phyloP scores from a whole-genome alignment of 2,113 vertebrate genomes.

The Dasyprocta punctata region DNA sequence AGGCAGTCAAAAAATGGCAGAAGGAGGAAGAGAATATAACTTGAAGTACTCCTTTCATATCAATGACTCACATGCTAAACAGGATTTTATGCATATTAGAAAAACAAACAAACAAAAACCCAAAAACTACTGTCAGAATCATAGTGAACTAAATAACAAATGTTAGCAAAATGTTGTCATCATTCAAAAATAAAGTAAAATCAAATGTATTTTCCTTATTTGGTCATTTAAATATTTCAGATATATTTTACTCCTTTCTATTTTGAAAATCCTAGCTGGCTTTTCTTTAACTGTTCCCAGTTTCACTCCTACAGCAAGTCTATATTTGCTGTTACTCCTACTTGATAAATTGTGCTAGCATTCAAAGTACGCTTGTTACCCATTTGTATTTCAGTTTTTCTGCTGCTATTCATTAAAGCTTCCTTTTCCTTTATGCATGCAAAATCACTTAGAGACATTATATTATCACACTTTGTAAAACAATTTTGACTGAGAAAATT shows the following conservation, averaged over 20 bases:
- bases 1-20: not conserved
- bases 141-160: conserved; percentile 14
- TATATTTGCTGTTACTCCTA: conserved; percentile 78
- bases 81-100: not conserved
- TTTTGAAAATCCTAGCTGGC: conserved; percentile 57
- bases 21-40: not conserved
- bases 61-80: not conserved
- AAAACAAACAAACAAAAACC: not conserved
- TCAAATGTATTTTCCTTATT: conserved; percentile 27
- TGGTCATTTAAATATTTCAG: conserved; percentile 55
- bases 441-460: not conserved
- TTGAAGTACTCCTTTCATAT: conserved; percentile 22
- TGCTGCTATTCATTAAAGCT: conserved; percentile 39
- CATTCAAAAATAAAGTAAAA: conserved; percentile 53
- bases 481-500: not conserved
- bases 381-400: conserved; percentile 25
- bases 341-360: conserved; percentile 57
- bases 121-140: not conserved
- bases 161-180: conserved; percentile 42
- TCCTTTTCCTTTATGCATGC: not conserved
- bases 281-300: conserved; percentile 67
- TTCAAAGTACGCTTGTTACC: conserved; percentile 1
- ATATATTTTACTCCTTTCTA: conserved; percentile 55
- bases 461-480: not conserved
- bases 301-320: conserved; percentile 70